Base-by-base conservation (phyloP, 1,140 invertebrate species). In the Papilio aristodemus region DNA sequence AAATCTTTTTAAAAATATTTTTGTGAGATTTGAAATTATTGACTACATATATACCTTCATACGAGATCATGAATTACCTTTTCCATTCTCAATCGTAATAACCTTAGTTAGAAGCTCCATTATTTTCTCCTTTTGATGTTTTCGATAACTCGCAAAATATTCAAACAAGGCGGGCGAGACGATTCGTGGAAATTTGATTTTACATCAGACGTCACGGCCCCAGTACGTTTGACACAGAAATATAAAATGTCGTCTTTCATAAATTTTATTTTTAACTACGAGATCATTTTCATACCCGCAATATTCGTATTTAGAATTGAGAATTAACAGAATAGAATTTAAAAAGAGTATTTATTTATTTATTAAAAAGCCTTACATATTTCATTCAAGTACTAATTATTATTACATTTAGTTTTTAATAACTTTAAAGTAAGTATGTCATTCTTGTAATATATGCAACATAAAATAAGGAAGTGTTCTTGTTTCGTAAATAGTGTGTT, bases 121-220 rank as follows among this genome's bases (percentile, higher is more conserved):
- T 54, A 54, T 54, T 54, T 54, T 54, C 46, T 54, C 10, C 17
- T 54, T 54, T 54, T 54, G 46, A 54, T 54, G 46, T 54, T 54
- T 54, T 10, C 19, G 9, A 7, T 10, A 11, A 54, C 3, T 54
- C 8, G 46, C 19, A 54, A 54, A 25, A 54, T 54, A 25, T 25
- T 54, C 46, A 54, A 54, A 22, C 19, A 54, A 54, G 17, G 46
- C 11, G n/a, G 14, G 9, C 46, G 27, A 32, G 27, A 54, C 46
- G 46, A 22, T 54, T 25, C 46, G 9, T 54, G 22, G 46, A 54
- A 54, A 54, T 54, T 54, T 54, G 46, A 54, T 54, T 54, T 54
- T 19, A 54, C 46, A 54, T 54, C 46, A 22, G 46, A 54, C 43
- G 43, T 50, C 19, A 17, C 43, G 27, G 6, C 27, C 27, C 6